Evolutionary conservation across 2,797 vertebrate genomes (phyloP).

Genomic region (Gobio occitaniae): DNA sequence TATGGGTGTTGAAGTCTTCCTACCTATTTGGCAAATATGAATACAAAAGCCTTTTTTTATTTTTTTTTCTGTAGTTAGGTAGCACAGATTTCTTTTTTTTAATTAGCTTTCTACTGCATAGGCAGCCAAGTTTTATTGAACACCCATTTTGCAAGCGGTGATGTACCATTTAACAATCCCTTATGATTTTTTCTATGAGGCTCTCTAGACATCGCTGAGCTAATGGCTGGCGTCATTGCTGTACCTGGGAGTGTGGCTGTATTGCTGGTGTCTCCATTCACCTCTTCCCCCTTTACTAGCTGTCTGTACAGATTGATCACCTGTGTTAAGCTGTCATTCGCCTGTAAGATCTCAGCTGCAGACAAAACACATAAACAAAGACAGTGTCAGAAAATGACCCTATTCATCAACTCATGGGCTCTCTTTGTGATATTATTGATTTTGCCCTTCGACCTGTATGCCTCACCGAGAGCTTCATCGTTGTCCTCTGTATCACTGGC

Average conservation of each 20-base stretch:
- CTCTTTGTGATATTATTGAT: neutral
- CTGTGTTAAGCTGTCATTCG: conserved; percentile 96
- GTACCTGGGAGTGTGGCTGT: conserved; percentile 79
- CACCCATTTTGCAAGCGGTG: neutral
- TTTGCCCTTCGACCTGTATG: neutral
- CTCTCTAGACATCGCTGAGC: neutral
- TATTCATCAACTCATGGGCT: neutral
- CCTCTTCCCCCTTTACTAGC: conserved; percentile 90
- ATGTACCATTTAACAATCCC: neutral
- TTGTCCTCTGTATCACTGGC: conserved; percentile 98
- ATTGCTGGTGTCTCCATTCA: conserved; percentile 81
- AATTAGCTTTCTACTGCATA: neutral
- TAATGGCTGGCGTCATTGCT: neutral
- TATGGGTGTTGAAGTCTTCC: neutral
- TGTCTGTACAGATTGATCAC: conserved; percentile 95
- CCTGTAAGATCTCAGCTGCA: conserved; percentile 93
- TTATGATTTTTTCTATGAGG: no score
- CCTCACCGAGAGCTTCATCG: conserved; percentile 94
- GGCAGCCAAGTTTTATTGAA: neutral
- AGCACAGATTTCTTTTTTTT: neutral
- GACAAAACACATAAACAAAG: neutral
- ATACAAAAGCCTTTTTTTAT: neutral
- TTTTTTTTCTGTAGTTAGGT: neutral
- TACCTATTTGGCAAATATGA: neutral
- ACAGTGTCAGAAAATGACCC: neutral